Conservation (phyloP, 2,113 vertebrate species). For the Chaetura pelagica region DNA sequence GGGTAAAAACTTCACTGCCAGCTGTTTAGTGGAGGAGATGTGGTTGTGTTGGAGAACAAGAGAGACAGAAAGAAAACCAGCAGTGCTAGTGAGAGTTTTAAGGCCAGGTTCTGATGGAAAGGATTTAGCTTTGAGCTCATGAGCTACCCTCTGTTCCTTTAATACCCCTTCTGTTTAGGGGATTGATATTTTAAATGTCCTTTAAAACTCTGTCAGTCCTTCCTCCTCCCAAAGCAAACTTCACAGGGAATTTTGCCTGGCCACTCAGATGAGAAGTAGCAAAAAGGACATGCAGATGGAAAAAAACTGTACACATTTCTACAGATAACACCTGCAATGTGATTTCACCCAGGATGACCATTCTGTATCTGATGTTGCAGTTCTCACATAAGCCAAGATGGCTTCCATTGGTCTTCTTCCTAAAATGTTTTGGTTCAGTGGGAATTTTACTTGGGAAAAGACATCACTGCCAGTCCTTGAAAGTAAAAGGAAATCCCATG, state of each 20-base stretch:
- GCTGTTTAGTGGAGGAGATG: accelerated
- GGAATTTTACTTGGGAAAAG: not conserved
- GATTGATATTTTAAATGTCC: not conserved
- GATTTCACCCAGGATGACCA: not conserved
- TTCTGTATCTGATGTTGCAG: not conserved
- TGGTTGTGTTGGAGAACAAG: not conserved
- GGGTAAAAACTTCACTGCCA: not conserved
- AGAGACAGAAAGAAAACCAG: not conserved
- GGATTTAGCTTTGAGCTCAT: not conserved
- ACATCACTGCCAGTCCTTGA: not conserved
- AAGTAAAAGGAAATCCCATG: not conserved
- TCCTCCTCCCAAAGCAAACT: not conserved
- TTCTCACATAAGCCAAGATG: not conserved
- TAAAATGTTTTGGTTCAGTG: not conserved
- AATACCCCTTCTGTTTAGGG: not conserved
- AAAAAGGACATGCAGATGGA: not conserved
- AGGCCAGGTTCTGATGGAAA: not conserved
- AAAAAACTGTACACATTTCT: not conserved
- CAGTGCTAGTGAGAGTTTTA: accelerated
- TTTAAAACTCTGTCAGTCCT: not conserved
- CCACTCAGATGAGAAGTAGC: not conserved
- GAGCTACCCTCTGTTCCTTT: not conserved
- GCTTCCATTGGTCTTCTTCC: not conserved
- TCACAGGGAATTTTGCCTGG: not conserved
- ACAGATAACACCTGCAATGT: not conserved